Evolutionary conservation across 2,113 vertebrate species (phyloP).

Genomic region (Pongo abelii): DNA sequence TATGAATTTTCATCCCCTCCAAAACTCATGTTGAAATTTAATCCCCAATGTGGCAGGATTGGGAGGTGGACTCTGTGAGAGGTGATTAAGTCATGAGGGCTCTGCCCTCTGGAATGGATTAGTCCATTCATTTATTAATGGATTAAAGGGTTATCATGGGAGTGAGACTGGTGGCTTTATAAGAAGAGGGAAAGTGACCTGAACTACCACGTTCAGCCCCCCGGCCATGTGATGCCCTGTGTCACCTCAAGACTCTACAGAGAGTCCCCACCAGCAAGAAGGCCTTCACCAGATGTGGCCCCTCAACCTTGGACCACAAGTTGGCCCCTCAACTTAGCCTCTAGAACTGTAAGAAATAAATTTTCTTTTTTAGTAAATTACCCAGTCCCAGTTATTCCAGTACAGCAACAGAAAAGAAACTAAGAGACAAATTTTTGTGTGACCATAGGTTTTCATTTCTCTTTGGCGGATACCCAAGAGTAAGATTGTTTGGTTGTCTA

Average conservation of each 20-base stretch:
- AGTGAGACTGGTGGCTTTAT: not conserved
- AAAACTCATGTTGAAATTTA: not conserved
- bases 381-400: not conserved
- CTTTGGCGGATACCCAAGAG: not conserved
- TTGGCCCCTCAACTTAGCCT: not conserved
- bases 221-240: not conserved
- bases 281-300: not conserved
- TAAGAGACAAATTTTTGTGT: not conserved
- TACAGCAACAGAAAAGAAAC: not conserved
- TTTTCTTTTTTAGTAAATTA: not conserved
- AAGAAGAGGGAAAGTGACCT: not conserved
- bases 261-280: not conserved
- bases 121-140: not conserved
- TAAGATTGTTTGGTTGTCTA: not conserved
- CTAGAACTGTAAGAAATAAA: not conserved
- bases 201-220: not conserved
- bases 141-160: not conserved
- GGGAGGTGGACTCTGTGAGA: not conserved
- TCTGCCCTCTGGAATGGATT: not conserved
- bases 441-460: not conserved
- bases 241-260: not conserved
- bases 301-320: not conserved
- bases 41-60: not conserved
- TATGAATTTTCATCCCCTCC: not conserved
- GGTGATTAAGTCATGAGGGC: not conserved